Conservation (phyloP, 2,888 invertebrate species). For the Clusia tigrina region DNA sequence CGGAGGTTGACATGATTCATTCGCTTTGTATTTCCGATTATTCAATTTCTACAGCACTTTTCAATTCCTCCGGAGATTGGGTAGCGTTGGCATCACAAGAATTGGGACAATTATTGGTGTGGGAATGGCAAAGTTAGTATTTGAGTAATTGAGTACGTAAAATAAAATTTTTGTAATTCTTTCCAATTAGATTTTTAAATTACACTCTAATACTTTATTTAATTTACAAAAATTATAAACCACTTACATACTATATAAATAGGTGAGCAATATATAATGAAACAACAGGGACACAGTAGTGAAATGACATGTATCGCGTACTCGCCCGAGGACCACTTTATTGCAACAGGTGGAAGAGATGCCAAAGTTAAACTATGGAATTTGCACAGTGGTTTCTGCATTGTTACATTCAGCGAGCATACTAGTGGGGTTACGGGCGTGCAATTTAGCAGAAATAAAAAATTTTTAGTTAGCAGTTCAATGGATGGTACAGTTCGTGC, state of each 20-base stretch:
- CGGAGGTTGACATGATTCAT: slow-evolving; percentile 92
- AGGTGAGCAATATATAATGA: slow-evolving; percentile 95
- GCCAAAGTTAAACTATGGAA: slow-evolving; percentile 98
- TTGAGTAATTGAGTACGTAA: neutral
- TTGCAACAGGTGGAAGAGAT: slow-evolving; percentile 94
- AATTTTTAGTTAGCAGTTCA: slow-evolving; percentile 90
- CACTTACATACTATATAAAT: slow-evolving; percentile 19
- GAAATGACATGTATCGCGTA: slow-evolving; percentile 91
- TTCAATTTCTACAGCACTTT: slow-evolving; percentile 78
- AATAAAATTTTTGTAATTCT: neutral
- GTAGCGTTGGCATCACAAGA: slow-evolving; percentile 89
- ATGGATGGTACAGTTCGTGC: slow-evolving; percentile 97
- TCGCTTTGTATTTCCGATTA: slow-evolving; percentile 87
- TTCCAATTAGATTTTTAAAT: neutral
- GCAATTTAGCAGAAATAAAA: slow-evolving; percentile 88
- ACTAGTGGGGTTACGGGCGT: slow-evolving; percentile 83
- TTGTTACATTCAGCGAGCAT: slow-evolving; percentile 95
- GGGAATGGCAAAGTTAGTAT: slow-evolving; percentile 96
- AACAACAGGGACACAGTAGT: slow-evolving; percentile 95
- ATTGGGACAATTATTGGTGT: slow-evolving; percentile 93
- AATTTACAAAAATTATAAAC: neutral
- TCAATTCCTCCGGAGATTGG: slow-evolving; percentile 95
- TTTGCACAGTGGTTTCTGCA: slow-evolving; percentile 87
- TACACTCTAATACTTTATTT: neutral
- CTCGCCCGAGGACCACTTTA: slow-evolving; percentile 89